A percentile compares a stretch with the other conserved stretches of the same genome.
These are phyloP conservation scores for Pseudomyrmex pallidus DNA, from an alignment of 1,140 invertebrate species.

Conservation along the genomic window DNA sequence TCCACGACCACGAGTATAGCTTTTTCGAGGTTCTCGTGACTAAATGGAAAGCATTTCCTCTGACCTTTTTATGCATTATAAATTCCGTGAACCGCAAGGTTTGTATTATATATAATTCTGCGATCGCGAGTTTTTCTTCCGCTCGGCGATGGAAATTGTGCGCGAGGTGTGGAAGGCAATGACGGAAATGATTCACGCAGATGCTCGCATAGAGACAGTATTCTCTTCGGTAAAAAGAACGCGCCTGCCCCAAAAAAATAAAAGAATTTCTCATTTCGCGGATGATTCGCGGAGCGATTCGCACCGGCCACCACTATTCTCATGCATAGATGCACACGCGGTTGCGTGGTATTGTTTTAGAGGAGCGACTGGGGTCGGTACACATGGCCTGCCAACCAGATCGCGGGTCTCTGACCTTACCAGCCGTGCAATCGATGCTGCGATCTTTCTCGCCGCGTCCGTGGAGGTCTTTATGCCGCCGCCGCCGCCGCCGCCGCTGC, in stretches of 20 bases:
- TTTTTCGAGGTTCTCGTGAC: not conserved
- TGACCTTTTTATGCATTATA: no score
- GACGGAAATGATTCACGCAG: no score
- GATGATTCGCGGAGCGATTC: conserved; percentile 55
- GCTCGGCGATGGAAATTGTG: no score
- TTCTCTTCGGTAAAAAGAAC: not conserved
- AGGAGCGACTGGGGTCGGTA: conserved; percentile 75
- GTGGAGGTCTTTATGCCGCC: conserved; percentile 57
- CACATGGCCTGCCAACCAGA: conserved; percentile 83
- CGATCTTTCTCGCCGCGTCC: conserved; percentile 71
- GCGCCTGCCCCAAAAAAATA: not conserved
- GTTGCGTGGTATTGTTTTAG: conserved; percentile 70
- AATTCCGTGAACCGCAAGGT: not conserved
- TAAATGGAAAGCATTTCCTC: not conserved
- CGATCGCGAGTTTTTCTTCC: not conserved
- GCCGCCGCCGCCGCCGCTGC: conserved; percentile 43
- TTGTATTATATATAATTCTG: conserved; percentile 25
- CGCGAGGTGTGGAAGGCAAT: no score
- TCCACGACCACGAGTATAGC: no score
- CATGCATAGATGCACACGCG: conserved; percentile 55
- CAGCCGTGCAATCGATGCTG: conserved; percentile 78
- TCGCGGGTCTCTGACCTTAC: conserved; percentile 82
- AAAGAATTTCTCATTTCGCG: conserved; percentile 41
- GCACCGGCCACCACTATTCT: conserved; percentile 27
- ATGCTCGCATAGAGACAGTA: no score